Evolutionary conservation across 2,888 invertebrate genomes (phyloP), one percentile per base, ranked within the genome.

Genomic region (Athripsodes cinereus): DNA sequence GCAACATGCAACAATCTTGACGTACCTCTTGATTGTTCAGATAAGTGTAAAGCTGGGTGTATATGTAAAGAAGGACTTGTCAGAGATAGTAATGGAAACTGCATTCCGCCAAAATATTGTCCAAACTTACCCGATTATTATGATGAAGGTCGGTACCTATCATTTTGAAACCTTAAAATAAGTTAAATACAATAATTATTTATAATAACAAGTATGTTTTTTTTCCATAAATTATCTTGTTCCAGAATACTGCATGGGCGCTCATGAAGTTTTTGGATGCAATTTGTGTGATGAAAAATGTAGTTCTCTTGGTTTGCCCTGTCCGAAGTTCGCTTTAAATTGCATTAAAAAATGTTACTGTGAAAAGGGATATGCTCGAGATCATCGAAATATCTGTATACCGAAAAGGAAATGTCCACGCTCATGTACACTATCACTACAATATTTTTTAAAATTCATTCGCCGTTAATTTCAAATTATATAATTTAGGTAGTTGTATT

Each of bases 291-390:
- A 58, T 21, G 22, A 11, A 2, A 60, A 46, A 22, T 63, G 63
- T 53, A 58, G 52, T 22, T 55, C 16, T 31, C 47, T 63, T 13
- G 58, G 58, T 10, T 35, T 58, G 44, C 56, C 59, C 10, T 63
- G 63, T 26, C 56, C 59, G 10, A 58, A 53, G 16, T 56, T 58
- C 19, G 19, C 52, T 6, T 35, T 21, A 8, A 46, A 56, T 2
- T 63, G 63, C 34, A 56, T 60, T 6, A 58, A 58, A 34, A 57
- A 56, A 48, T 63, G 63, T 52, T 63, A 61, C 46, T 63, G 63
- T 21, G 35, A 50, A 22, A 52, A 53, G 21, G 63, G 63, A 19
- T 63, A 56, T 16, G 63, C 61, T 1, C 52, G 63, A 52, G 63
- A 63, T 35, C 63, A 63, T 21, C 52, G 63, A 34, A 51, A 53